Evolutionary conservation across 2,888 invertebrate species (phyloP).

Genomic region (Adelognathus sp.): DNA sequence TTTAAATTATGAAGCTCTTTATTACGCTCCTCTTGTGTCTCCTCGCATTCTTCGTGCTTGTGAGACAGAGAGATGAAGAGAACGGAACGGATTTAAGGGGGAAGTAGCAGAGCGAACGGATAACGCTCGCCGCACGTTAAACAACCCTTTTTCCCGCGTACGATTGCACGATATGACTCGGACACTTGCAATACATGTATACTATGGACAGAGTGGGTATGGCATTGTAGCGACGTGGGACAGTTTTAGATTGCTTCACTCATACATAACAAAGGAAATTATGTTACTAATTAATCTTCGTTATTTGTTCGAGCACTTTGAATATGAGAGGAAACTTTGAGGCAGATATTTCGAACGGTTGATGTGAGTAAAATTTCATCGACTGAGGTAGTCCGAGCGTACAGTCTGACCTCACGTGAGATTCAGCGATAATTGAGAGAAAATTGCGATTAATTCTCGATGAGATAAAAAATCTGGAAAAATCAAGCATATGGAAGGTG

Average conservation of each 20-base stretch:
- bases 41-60: slow-evolving; percentile 6
- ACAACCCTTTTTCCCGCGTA: neutral
- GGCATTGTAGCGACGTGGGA: neutral
- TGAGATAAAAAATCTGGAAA: too few species aligned
- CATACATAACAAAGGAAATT: neutral
- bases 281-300: slow-evolving; percentile 12
- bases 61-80: neutral
- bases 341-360: neutral
- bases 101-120: neutral
- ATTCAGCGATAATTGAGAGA: too few species aligned
- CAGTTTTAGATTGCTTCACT: neutral
- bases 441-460: too few species aligned
- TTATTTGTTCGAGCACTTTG: neutral
- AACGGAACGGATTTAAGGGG: neutral
- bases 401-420: too few species aligned
- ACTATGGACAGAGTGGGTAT: too few species aligned
- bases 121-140: neutral
- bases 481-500: too few species aligned
- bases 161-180: neutral
- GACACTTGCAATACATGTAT: too few species aligned
- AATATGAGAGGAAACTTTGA: neutral
- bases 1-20: slow-evolving; percentile 75
- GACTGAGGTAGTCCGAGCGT: too few species aligned
- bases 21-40: slow-evolving; percentile 63
- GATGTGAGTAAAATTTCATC: neutral